Evolutionary conservation across 1,140 invertebrate genomes (phyloP).

Genomic region (Whitmania pigra): DNA sequence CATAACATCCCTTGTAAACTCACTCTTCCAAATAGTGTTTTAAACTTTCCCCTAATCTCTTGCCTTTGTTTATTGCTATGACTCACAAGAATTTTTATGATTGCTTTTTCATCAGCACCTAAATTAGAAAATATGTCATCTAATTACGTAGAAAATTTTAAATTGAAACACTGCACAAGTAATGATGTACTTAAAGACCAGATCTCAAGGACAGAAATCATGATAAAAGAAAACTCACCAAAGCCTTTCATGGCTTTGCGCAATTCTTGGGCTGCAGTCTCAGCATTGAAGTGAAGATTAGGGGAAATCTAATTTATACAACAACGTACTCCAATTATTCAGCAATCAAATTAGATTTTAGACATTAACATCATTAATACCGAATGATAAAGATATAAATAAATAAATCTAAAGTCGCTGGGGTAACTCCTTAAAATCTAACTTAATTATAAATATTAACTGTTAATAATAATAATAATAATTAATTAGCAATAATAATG

Average conservation of each 20-base stretch:
- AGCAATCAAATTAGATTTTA: not conserved
- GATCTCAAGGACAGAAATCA: not conserved
- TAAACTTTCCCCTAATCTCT: slow-evolving; percentile 76
- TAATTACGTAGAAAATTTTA: too few species aligned
- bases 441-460: too few species aligned
- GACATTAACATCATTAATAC: too few species aligned
- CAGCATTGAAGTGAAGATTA: slow-evolving; percentile 36
- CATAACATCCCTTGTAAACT: not conserved
- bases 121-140: not conserved
- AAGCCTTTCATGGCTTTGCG: slow-evolving; percentile 42
- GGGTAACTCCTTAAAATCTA: too few species aligned
- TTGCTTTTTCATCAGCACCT: slow-evolving; percentile 72
- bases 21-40: slow-evolving; percentile 80
- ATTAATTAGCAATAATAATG: too few species aligned
- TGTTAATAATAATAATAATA: too few species aligned
- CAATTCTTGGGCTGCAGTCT: slow-evolving; percentile 34
- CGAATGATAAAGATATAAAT: too few species aligned
- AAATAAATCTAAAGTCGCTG: too few species aligned
- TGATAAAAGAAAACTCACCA: slow-evolving; percentile 28
- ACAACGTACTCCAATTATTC: not conserved
- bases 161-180: too few species aligned
- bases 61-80: slow-evolving; percentile 73
- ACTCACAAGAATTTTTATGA: slow-evolving; percentile 71
- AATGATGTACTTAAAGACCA: too few species aligned
- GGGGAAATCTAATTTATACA: slow-evolving; percentile 27